Conservation (phyloP, 2,888 invertebrate species). For the Tipula lateralis region DNA sequence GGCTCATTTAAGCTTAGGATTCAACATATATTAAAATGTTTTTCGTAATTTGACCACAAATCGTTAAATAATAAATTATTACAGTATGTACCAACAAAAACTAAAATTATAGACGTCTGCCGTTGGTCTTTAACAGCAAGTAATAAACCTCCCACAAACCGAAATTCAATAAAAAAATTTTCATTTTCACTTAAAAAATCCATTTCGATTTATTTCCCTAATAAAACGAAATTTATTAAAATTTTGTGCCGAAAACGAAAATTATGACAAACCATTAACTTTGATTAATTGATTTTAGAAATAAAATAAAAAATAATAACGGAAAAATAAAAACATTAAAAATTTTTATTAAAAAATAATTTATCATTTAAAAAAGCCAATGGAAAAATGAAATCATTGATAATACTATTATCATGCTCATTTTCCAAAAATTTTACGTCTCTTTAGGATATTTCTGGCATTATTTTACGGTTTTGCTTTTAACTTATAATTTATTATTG, state of each 20-base stretch:
- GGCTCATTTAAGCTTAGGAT: too few relatives aligned
- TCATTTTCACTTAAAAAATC: not conserved
- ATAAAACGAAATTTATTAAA: not conserved
- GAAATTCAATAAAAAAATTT: not conserved
- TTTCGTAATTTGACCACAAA: not conserved
- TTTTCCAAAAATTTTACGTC: not conserved
- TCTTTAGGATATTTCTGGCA: not conserved
- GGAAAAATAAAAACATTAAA: not conserved
- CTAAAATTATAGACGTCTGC: not conserved
- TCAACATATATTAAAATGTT: too few relatives aligned
- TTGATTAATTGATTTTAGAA: constrained; percentile 5
- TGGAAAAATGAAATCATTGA: not conserved
- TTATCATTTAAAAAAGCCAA: not conserved
- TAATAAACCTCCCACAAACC: not conserved
- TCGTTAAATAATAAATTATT: not conserved
- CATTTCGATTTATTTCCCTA: not conserved
- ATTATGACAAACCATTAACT: constrained; percentile 7
- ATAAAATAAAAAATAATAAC: not conserved
- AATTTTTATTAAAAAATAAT: not conserved
- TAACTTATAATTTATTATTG: not conserved
- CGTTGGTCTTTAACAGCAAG: not conserved
- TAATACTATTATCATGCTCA: constrained; percentile 9
- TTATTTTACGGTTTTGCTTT: not conserved
- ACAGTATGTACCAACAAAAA: not conserved
- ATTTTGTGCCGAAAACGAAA: not conserved